A percentile compares a stretch with the other conserved stretches of the same genome.
Conservation (phyloP, 2,888 invertebrate genomes). For the Eumacrocentrus americanus region DNA sequence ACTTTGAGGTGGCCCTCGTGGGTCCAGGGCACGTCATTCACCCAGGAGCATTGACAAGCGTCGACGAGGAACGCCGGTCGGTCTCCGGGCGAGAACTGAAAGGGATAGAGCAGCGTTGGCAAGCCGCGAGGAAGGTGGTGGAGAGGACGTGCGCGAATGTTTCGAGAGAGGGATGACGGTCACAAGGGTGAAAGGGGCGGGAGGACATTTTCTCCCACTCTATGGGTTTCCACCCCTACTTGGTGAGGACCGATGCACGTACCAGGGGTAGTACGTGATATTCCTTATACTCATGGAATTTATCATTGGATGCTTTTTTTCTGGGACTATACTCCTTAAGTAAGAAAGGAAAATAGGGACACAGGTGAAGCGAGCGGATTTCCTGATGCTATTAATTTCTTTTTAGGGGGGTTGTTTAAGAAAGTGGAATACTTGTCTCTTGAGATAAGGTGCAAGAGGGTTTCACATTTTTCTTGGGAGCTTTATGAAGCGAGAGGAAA, state of each 20-base stretch:
- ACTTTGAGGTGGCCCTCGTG: slow-evolving; percentile 29
- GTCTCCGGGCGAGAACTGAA: slow-evolving; percentile 56
- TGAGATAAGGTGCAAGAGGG: neutral
- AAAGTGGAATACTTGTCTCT: neutral
- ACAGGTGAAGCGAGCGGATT: too few relatives aligned
- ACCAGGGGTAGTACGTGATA: slow-evolving; percentile 33
- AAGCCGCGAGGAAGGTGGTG: slow-evolving; percentile 31
- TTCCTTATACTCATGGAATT: slow-evolving; percentile 20
- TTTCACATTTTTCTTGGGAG: too few relatives aligned
- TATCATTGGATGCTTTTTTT: too few relatives aligned
- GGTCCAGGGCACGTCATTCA: slow-evolving; percentile 28
- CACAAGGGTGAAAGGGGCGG: slow-evolving; percentile 29
- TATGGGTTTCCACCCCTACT: slow-evolving; percentile 40
- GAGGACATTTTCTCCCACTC: slow-evolving; percentile 38
- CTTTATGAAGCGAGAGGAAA: too few relatives aligned
- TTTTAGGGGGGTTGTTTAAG: too few relatives aligned
- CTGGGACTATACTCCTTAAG: too few relatives aligned
- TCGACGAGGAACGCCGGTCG: slow-evolving; percentile 39
- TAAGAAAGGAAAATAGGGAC: too few relatives aligned
- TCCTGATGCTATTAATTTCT: too few relatives aligned
- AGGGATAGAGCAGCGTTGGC: slow-evolving; percentile 17
- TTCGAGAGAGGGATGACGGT: slow-evolving; percentile 25
- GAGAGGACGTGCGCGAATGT: slow-evolving; percentile 22
- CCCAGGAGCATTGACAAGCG: slow-evolving; percentile 13
- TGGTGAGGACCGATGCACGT: slow-evolving; percentile 32